phyloP scores from a whole-genome alignment of 2,113 vertebrate genomes.

The Galbula dea region DNA sequence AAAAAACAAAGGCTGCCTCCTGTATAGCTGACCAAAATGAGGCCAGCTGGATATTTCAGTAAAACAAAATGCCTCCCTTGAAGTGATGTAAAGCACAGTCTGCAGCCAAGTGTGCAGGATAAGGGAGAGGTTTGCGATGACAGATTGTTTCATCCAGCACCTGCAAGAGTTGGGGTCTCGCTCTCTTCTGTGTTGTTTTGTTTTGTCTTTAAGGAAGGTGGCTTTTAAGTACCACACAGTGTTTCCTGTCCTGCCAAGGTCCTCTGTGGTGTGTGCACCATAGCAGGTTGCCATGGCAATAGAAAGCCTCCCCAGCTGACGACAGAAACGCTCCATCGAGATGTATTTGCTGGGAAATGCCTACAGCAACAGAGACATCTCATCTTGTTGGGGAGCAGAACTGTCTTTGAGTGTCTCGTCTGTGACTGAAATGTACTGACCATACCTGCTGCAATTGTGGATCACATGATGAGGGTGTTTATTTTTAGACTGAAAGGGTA shows the following conservation, averaged over 20 bases:
- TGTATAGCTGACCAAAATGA: neutral
- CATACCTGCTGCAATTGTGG: neutral
- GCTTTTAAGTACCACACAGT: slow-evolving; percentile 41
- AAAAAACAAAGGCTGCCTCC: neutral
- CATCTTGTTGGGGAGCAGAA: neutral
- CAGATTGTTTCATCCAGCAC: neutral
- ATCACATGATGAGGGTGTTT: neutral
- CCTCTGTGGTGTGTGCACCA: slow-evolving; percentile 61
- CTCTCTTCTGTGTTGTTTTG: neutral
- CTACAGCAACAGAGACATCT: neutral
- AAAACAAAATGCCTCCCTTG: neutral
- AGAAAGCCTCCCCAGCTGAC: slow-evolving; percentile 51
- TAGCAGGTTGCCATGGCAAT: slow-evolving; percentile 75
- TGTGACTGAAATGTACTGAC: neutral
- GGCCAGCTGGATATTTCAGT: neutral
- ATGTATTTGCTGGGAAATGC: slow-evolving; percentile 21
- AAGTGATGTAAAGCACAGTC: neutral
- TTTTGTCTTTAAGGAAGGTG: slow-evolving; percentile 18
- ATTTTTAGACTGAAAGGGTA: neutral
- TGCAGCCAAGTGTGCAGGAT: rapidly evolving
- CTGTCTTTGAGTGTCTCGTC: neutral
- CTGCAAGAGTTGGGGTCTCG: rapidly evolving
- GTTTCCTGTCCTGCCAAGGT: slow-evolving; percentile 64
- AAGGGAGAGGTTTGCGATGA: neutral
- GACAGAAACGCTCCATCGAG: neutral